Conservation (phyloP, 2,888 invertebrate genomes). For the Gnatocerus cornutus region DNA sequence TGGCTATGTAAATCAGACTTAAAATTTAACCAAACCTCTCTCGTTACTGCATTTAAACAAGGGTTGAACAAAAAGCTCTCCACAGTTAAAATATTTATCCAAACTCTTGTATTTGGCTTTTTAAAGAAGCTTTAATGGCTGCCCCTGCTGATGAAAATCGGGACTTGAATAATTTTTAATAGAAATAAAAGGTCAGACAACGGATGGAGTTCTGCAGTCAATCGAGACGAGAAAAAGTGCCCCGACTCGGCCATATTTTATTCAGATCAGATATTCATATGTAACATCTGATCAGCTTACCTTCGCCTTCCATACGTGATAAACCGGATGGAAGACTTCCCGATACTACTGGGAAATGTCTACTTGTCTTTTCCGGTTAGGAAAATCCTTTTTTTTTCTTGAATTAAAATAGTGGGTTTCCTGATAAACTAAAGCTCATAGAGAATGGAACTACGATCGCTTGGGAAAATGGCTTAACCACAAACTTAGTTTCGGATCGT, state of each 20-base stretch:
- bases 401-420: constrained; percentile 43
- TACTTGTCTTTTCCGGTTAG: constrained; percentile 41
- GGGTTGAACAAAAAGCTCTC: constrained; percentile 20
- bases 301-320: constrained; percentile 45
- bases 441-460: constrained; percentile 5
- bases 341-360: constrained; percentile 44
- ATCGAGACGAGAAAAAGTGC: constrained; percentile 26
- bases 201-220: constrained; percentile 23
- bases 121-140: constrained; percentile 37
- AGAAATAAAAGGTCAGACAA: constrained; percentile 8
- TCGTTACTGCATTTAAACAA: constrained; percentile 26
- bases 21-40: constrained; percentile 2
- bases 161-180: constrained; percentile 43
- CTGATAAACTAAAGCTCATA: neutral
- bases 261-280: constrained; percentile 52
- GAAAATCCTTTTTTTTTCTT: constrained; percentile 25
- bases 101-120: constrained; percentile 36
- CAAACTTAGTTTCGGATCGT: constrained; percentile 22
- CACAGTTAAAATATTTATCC: constrained; percentile 39
- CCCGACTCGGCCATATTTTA: constrained; percentile 45
- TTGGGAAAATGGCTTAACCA: constrained; percentile 11
- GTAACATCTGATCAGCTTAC: constrained; percentile 51
- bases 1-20: neutral
- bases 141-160: constrained; percentile 34
- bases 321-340: constrained; percentile 43